These are phyloP conservation scores for Mallateleia sp. DNA, from an alignment of 2,888 invertebrate species.

Conservation along the genomic window DNA sequence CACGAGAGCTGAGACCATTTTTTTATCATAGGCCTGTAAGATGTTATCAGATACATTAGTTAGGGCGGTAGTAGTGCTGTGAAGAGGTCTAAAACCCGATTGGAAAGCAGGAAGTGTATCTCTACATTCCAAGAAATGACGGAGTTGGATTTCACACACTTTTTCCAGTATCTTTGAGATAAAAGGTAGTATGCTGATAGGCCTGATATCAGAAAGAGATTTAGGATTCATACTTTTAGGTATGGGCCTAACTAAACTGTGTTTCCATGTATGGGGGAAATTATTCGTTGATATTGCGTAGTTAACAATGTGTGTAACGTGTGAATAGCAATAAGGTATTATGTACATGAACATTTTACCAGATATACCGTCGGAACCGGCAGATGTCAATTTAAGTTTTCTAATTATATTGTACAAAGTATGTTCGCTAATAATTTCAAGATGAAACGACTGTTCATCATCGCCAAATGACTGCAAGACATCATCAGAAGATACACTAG, in stretches of 20 bases:
- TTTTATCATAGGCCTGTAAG: neutral
- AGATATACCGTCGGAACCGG: constrained; percentile 19
- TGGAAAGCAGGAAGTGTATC: too few species aligned
- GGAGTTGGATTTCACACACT: too few species aligned
- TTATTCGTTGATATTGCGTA: neutral
- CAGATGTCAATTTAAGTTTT: constrained; percentile 18
- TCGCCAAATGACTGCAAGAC: too few species aligned
- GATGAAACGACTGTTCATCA: too few species aligned
- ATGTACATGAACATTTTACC: constrained; percentile 11
- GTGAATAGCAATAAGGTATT: constrained; percentile 4
- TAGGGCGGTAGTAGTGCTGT: constrained; percentile 7
- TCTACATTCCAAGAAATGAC: too few species aligned
- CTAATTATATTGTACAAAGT: neutral
- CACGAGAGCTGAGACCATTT: neutral
- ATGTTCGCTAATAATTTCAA: too few species aligned
- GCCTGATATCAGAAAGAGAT: too few species aligned
- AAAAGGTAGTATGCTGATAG: too few species aligned
- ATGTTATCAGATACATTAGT: neutral
- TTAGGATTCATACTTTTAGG: neutral
- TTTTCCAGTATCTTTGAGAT: too few species aligned
- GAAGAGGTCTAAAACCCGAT: neutral
- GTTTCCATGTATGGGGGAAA: constrained; percentile 1
- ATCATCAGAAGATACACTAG: neutral
- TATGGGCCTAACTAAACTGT: constrained; percentile 10
- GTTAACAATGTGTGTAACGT: neutral